Conservation (phyloP, 92 coral and sea anemone genomes). For the Montipora capitata region DNA sequence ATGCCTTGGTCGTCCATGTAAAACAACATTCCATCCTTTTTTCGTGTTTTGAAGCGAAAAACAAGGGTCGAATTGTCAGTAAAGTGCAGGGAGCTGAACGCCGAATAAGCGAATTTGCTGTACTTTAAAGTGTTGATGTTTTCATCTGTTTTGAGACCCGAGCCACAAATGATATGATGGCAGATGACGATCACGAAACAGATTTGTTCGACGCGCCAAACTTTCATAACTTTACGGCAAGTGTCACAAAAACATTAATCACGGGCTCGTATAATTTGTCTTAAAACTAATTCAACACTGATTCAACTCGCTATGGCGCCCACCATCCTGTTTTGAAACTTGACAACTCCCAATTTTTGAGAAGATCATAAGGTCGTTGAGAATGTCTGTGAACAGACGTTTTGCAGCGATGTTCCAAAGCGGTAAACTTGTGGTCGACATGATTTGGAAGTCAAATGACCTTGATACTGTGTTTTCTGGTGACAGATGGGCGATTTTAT, state of each 20-base stretch:
- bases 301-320: neutral
- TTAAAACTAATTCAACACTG: neutral
- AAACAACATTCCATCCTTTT: conserved; percentile 83
- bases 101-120: conserved; percentile 53
- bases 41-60: conserved; percentile 86
- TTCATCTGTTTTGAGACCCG: neutral
- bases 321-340: neutral
- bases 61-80: conserved; percentile 67
- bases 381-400: conserved; percentile 33
- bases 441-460: conserved; percentile 57
- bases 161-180: conserved; percentile 24
- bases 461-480: neutral
- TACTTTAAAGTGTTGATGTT: conserved; percentile 62
- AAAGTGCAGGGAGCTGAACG: conserved; percentile 27
- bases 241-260: neutral
- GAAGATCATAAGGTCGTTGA: neutral
- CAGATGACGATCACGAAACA: conserved; percentile 48
- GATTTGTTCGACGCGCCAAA: conserved; percentile 12
- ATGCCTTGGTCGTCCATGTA: conserved; percentile 85
- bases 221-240: neutral
- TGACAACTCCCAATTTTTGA: neutral
- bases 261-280: neutral
- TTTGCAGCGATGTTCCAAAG: conserved; percentile 3
- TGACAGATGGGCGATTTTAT: conserved; percentile 9
- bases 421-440: conserved; percentile 41